Evolutionary conservation across 2,888 invertebrate species (phyloP).

Genomic region (Sinotaia quadrata): DNA sequence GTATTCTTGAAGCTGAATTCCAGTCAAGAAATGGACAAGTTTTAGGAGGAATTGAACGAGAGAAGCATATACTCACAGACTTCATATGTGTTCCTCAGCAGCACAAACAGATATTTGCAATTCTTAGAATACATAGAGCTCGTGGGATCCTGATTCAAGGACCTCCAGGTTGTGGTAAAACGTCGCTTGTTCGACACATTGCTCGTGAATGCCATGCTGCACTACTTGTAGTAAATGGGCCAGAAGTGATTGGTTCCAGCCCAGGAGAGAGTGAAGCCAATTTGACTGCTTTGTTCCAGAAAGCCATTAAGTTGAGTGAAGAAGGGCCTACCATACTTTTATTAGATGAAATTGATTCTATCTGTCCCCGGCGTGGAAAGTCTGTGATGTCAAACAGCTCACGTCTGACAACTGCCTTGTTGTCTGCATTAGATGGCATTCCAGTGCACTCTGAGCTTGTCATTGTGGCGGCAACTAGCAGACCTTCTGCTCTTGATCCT

Average conservation of each 20-base stretch:
- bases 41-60: constrained; percentile 55
- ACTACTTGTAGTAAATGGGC: constrained; percentile 73
- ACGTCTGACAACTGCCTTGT: constrained; percentile 73
- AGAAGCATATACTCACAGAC: constrained; percentile 47
- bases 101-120: constrained; percentile 28
- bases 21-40: background rate
- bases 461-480: constrained; percentile 76
- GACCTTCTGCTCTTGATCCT: constrained; percentile 74
- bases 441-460: constrained; percentile 69
- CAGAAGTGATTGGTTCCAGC: constrained; percentile 73
- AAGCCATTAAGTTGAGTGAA: constrained; percentile 70
- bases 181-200: constrained; percentile 81
- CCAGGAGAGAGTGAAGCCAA: constrained; percentile 76
- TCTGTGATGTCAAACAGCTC: constrained; percentile 63
- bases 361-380: constrained; percentile 55
- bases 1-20: constrained; percentile 30
- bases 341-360: constrained; percentile 72
- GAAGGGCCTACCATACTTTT: constrained; percentile 71
- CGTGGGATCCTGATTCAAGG: constrained; percentile 61
- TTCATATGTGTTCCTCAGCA: constrained; percentile 46
- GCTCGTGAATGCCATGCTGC: constrained; percentile 73
- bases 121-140: constrained; percentile 42
- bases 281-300: constrained; percentile 73
- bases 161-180: constrained; percentile 68
- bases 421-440: constrained; percentile 74